phyloP scores from a whole-genome alignment of 1,140 invertebrate genomes.

The Procambarus virginalis region DNA sequence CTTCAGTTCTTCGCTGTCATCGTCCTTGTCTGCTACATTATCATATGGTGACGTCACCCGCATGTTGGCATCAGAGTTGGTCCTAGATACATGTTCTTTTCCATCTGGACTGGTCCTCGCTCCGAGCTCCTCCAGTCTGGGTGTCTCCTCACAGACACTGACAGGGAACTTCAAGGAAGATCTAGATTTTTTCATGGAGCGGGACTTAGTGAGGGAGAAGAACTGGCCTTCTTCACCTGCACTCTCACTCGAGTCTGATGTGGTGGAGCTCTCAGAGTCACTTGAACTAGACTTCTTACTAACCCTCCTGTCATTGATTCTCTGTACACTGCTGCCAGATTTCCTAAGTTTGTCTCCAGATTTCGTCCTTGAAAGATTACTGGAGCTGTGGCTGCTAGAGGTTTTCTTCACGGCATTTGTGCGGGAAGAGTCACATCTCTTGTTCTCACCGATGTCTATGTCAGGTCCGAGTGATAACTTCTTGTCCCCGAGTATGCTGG shows the following conservation, averaged over 20 bases:
- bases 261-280: constrained; percentile 17
- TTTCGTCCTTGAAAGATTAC: constrained; percentile 20
- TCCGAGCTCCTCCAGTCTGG: constrained; percentile 14
- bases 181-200: constrained; percentile 63
- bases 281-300: constrained; percentile 33
- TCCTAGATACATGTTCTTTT: constrained; percentile 41
- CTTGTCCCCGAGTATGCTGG: constrained; percentile 51
- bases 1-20: constrained; percentile 26
- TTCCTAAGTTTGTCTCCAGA: constrained; percentile 3
- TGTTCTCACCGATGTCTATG: constrained; percentile 65
- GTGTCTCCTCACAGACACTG: background rate
- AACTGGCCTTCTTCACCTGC: constrained; percentile 68
- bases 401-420: background rate
- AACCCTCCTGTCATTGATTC: background rate
- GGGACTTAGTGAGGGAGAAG: constrained; percentile 69
- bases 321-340: background rate
- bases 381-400: background rate
- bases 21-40: background rate
- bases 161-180: constrained; percentile 37
- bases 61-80: constrained; percentile 38
- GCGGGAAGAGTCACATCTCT: background rate
- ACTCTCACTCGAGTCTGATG: constrained; percentile 63
- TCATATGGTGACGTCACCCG: constrained; percentile 3
- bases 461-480: constrained; percentile 62
- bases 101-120: constrained; percentile 54